These are phyloP conservation scores for Karalla daura DNA, from an alignment of 2,797 vertebrate species.

Conservation along the genomic window DNA sequence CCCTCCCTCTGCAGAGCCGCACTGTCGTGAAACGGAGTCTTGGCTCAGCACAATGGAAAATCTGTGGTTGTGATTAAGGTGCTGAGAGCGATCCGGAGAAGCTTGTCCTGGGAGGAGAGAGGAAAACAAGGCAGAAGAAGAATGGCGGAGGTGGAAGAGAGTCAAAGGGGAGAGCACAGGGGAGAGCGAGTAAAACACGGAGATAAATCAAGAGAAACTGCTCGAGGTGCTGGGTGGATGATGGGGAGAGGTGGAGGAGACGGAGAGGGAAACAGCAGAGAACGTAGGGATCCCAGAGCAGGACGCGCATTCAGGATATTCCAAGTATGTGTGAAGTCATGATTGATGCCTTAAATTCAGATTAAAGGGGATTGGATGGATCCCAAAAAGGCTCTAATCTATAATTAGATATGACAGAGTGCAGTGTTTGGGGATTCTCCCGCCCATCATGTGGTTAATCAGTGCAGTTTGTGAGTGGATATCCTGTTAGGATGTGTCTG, in stretches of 20 bases:
- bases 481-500: no score
- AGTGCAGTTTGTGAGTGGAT: no score
- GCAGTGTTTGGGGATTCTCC: constrained; percentile 24
- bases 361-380: constrained; percentile 37
- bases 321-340: constrained; percentile 7
- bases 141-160: constrained; percentile 28
- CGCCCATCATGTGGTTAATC: constrained; percentile 2
- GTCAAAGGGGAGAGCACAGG: constrained; percentile 35
- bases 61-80: constrained; percentile 71
- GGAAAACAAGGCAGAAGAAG: constrained; percentile 34
- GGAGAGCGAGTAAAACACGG: constrained; percentile 23
- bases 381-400: constrained; percentile 26
- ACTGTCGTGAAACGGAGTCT: constrained; percentile 57
- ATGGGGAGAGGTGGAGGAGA: constrained; percentile 6
- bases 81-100: constrained; percentile 58
- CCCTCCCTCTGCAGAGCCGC: constrained; percentile 36
- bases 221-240: constrained; percentile 14
- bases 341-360: constrained; percentile 51
- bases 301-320: neutral
- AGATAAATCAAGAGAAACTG: constrained; percentile 56
- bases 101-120: constrained; percentile 52
- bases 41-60: constrained; percentile 77
- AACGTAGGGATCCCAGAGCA: neutral
- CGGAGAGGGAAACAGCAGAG: constrained; percentile 1
- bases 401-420: constrained; percentile 35